Percentiles rank a stretch among this genome's conserved stretches.
Evolutionary conservation across 2,113 vertebrate genomes (phyloP).

Genomic region (Cavia porcellus): DNA sequence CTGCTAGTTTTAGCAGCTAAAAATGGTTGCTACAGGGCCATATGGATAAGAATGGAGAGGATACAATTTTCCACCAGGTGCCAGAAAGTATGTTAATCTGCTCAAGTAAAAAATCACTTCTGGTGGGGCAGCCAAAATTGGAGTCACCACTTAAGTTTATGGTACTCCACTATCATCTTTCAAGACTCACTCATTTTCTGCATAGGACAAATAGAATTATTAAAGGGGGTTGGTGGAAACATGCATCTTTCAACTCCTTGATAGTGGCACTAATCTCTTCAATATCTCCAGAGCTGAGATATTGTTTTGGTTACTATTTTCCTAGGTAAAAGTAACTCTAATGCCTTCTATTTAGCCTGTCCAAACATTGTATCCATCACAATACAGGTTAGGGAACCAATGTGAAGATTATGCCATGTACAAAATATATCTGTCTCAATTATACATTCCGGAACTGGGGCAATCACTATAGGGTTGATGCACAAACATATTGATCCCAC

Average conservation of each 20-base stretch:
- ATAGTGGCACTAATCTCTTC: neutral
- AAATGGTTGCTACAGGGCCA: neutral
- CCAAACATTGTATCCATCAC: neutral
- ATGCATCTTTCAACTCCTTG: neutral
- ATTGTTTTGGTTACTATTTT: neutral
- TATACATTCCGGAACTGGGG: neutral
- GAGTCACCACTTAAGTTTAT: neutral
- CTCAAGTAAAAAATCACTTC: neutral
- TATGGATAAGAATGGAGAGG: too few relatives aligned
- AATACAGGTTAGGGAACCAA: neutral
- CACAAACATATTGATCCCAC: neutral
- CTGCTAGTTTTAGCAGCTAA: neutral
- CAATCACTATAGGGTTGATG: neutral
- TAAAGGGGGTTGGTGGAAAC: neutral
- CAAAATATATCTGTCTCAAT: neutral
- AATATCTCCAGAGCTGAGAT: neutral
- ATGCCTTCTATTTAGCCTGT: neutral
- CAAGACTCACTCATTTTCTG: neutral
- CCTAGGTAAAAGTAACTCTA: neutral
- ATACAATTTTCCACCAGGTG: neutral
- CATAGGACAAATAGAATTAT: neutral
- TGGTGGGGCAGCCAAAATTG: neutral
- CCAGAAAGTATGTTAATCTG: neutral
- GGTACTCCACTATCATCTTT: neutral
- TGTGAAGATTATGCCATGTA: neutral